A percentile compares a stretch with the other conserved stretches of the same genome.
These are phyloP conservation scores for Peromyscus californicus DNA, from an alignment of 2,113 vertebrate genomes.

Conservation along the genomic window DNA sequence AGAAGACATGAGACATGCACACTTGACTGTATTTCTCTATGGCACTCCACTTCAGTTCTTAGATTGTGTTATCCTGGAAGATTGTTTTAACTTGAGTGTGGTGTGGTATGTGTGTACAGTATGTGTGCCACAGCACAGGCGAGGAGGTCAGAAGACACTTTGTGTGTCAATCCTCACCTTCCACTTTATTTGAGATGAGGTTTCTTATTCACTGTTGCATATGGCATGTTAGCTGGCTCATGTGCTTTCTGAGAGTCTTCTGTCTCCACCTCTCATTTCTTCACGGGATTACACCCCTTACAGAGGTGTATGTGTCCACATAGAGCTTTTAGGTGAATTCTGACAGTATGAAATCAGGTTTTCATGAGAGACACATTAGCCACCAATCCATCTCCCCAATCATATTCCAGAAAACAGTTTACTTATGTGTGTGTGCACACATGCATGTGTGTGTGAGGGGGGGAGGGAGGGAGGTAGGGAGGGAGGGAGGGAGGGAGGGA, in stretches of 20 bases:
- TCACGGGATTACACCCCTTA: background rate
- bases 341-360: background rate
- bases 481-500: too few species aligned
- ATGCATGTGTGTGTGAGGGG: background rate
- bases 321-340: background rate
- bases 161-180: background rate
- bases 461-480: too few species aligned
- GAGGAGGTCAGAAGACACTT: background rate
- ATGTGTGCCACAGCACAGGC: background rate
- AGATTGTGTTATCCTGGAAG: background rate
- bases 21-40: background rate
- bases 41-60: background rate
- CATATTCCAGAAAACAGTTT: background rate
- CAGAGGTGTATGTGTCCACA: too few species aligned
- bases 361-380: background rate
- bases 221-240: background rate
- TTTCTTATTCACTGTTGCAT: background rate
- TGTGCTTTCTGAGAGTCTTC: background rate
- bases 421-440: background rate
- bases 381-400: too few species aligned
- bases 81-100: background rate
- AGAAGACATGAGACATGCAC: background rate
- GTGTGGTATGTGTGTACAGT: background rate
- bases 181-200: background rate
- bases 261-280: background rate